phyloP scores from a whole-genome alignment of 2,888 invertebrate genomes.

The Eupithecia insigniata region DNA sequence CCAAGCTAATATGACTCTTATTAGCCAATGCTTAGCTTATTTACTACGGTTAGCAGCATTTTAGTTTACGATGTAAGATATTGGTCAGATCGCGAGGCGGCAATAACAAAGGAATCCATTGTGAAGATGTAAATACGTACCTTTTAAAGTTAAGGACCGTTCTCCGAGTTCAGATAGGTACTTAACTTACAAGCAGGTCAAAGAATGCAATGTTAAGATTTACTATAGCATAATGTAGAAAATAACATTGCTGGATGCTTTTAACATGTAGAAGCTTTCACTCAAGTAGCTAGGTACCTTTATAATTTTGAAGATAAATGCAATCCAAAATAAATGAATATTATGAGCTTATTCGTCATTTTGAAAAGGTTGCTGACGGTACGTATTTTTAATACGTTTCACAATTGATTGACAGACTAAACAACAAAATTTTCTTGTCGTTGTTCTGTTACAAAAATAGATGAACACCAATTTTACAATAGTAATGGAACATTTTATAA shows the following conservation, averaged over 20 bases:
- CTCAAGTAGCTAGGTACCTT: background rate
- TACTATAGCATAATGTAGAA: background rate
- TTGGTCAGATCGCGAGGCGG: conserved; percentile 7
- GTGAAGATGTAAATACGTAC: conserved; percentile 6
- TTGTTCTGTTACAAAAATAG: no score
- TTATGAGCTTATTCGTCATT: background rate
- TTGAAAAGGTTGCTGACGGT: no score
- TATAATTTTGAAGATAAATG: background rate
- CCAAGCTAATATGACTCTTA: background rate
- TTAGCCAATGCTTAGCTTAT: background rate
- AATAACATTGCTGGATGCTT: no score
- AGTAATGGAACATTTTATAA: no score
- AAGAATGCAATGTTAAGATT: background rate
- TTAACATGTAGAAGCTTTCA: background rate
- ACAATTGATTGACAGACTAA: no score
- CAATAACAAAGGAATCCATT: conserved; percentile 8
- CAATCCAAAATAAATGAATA: background rate
- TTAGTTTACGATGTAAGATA: background rate
- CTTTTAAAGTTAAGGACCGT: conserved; percentile 8
- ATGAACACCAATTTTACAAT: no score
- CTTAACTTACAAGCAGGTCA: no score
- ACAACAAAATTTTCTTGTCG: no score
- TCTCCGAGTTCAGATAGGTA: background rate
- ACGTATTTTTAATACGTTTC: no score
- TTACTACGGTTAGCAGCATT: background rate